Base-by-base conservation (phyloP, 2,797 vertebrate genomes). In the Allobates femoralis region DNA sequence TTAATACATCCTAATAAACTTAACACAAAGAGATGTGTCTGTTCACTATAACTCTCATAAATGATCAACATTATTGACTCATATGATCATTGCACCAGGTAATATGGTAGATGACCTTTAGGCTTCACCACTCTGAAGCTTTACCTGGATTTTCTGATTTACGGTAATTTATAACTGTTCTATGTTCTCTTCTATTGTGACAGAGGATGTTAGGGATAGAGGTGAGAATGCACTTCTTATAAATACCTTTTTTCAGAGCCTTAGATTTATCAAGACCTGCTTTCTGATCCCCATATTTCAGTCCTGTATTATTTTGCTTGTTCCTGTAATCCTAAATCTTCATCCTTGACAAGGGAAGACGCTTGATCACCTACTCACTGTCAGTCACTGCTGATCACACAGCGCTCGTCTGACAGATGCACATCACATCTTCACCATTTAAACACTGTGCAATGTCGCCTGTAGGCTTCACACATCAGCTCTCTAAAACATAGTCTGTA, bases 371-470 rank as follows among this genome's bases (percentile, higher is more conserved):
- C 69, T 74, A 74, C 69, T 73, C 37, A 1, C 37, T 74, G 69
- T 74, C 69, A 74, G 37, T 71, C 50, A 55, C 5, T 55, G n/a
- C 67, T 71, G 62, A 32, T 51, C 60, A 81, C 79, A 66, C 53
- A 82, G 30, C 69, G 69, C 6, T 1, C 41, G n/a, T 50, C 69
- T 74, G 69, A 74, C 69, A 41, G 69, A 46, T 73, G 21, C 79
- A 81, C 16, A 26, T 30, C 64, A 32, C 50, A 81, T 51, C 26
- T 32, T 46, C 69, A n/a, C 32, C 69, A n/a, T 11, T 73, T 73
- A 73, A 74, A 74, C 69, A 74, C 69, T 50, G 69, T 74, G 30
- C 69, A 50, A 5, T 15, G 69, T 50, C 26, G 37, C 69, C 69
- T 50, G 37, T 37, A 26, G 69, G 69, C 15, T 74, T 74, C 69